Evolutionary conservation across 92 coral and sea anemone species (phyloP), one percentile per base, ranked within the genome.

Genomic region (Virgularia gustaviana): DNA sequence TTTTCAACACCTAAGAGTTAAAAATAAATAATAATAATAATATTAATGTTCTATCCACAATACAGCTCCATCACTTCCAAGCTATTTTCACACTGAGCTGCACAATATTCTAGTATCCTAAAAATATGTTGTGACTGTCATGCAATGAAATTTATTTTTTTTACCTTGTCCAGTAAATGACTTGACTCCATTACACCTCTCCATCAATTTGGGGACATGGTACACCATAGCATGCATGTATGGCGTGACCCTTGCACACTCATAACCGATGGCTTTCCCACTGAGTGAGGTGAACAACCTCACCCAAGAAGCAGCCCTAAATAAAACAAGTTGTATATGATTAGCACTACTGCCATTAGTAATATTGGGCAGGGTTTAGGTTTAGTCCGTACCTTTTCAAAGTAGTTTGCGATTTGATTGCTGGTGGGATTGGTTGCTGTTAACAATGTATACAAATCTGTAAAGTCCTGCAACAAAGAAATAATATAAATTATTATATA

Each of bases 201-300:
- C 65, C 65, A 58, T 58, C 3, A 27, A 58, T 24, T 29, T 8
- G 2, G 65, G 65, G 37, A 58, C 39, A 33, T 58, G 65, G 4
- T 58, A 58, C 5, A 58, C 3, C n/a, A n/a, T n/a, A n/a, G n/a
- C n/a, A n/a, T n/a, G n/a, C n/a, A n/a, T n/a, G n/a, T n/a, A n/a
- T n/a, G 36, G 39, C 29, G 65, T 58, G 6, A 49, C 56, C 19
- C 56, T 49, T 49, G 5, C 6, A 6, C 3, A 5, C 19, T 49
- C 56, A 12, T 49, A 49, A 3, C 56, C 56, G 22, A 49, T 49
- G 56, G 7, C 19, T 16, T 49, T 49, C 13, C 56, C 56, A 49
- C 56, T 49, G 56, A 49, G 56, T 49, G 56, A 3, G 3, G 4
- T 3, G 13, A 49, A 49, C 56, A 49, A 12, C 56, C 56, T 49